Percentiles rank a stretch among this genome's conserved stretches.
These are phyloP conservation scores for Coronaproctus castanopsis DNA, from an alignment of 2,888 invertebrate genomes.

Conservation along the genomic window DNA sequence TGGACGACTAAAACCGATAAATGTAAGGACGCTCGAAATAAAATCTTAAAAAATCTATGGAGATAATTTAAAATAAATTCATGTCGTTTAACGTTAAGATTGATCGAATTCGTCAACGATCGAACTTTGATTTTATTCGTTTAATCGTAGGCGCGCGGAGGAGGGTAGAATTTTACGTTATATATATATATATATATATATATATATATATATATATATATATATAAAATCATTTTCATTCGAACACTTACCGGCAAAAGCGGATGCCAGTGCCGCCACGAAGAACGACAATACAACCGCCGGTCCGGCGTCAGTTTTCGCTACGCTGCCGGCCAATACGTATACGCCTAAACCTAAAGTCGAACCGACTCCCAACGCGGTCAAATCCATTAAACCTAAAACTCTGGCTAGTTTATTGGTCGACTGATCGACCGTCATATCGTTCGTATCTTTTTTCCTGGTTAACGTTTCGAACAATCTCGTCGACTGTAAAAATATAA, in stretches of 20 bases:
- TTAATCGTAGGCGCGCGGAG: too few relatives aligned
- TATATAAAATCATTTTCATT: too few relatives aligned
- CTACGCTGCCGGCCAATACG: constrained; percentile 76
- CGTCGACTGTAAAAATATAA: constrained; percentile 1
- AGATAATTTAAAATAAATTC: too few relatives aligned
- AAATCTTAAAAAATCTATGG: too few relatives aligned
- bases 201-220: too few relatives aligned
- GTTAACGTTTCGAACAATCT: constrained; percentile 15
- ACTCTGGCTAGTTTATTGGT: constrained; percentile 36
- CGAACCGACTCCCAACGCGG: constrained; percentile 67
- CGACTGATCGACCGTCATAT: constrained; percentile 21
- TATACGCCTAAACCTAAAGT: constrained; percentile 88
- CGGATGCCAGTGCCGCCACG: constrained; percentile 77
- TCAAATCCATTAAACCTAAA: constrained; percentile 61
- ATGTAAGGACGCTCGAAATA: too few relatives aligned
- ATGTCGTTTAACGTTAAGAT: too few relatives aligned
- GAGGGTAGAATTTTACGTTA: too few relatives aligned
- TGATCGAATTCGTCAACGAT: too few relatives aligned
- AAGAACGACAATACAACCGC: constrained; percentile 77
- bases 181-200: too few relatives aligned
- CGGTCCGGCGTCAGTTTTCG: constrained; percentile 70
- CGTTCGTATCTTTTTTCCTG: constrained; percentile 29
- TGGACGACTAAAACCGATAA: too few relatives aligned
- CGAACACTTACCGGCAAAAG: constrained; percentile 63
- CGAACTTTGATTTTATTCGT: too few relatives aligned